Percentiles rank a stretch among this genome's conserved stretches.
These are phyloP conservation scores for Amphiprion ocellaris DNA, from an alignment of 2,113 vertebrate genomes.

Conservation along the genomic window DNA sequence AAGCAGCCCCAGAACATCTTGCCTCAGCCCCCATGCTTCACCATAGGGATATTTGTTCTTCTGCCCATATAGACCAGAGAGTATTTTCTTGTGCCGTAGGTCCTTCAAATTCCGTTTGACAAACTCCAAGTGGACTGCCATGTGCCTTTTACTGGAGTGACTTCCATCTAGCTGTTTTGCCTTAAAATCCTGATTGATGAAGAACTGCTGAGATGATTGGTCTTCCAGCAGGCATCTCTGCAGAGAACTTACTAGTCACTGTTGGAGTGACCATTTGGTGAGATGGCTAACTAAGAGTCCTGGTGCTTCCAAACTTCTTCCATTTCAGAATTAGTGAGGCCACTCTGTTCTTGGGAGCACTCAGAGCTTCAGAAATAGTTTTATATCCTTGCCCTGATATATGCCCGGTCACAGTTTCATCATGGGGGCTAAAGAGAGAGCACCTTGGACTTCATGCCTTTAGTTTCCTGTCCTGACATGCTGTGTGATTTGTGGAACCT, in stretches of 20 bases:
- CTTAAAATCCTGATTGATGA: constrained; percentile 5
- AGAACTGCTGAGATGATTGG: neutral
- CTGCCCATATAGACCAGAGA: neutral
- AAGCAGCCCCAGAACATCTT: no score
- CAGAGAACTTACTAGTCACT: constrained; percentile 12
- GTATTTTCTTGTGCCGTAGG: neutral
- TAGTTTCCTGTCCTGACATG: neutral
- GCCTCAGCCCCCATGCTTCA: neutral
- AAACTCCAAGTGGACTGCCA: constrained; percentile 14
- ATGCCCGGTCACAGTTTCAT: neutral
- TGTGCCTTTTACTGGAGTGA: constrained; percentile 15
- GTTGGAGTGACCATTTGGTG: neutral
- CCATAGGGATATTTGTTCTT: neutral
- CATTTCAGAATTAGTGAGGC: neutral
- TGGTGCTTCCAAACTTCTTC: neutral
- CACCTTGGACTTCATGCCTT: neutral
- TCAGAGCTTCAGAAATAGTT: neutral
- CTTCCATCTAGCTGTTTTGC: constrained; percentile 12
- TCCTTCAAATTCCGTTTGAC: neutral
- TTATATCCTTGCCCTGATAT: neutral
- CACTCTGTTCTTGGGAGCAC: neutral
- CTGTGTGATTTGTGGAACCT: neutral
- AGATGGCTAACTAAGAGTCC: neutral
- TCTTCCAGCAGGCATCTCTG: constrained; percentile 9
- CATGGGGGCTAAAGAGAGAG: neutral